A percentile compares a stretch with the other conserved stretches of the same genome.
These are phyloP conservation scores for Trinectes maculatus DNA, from an alignment of 2,113 vertebrate species.

Conservation along the genomic window DNA sequence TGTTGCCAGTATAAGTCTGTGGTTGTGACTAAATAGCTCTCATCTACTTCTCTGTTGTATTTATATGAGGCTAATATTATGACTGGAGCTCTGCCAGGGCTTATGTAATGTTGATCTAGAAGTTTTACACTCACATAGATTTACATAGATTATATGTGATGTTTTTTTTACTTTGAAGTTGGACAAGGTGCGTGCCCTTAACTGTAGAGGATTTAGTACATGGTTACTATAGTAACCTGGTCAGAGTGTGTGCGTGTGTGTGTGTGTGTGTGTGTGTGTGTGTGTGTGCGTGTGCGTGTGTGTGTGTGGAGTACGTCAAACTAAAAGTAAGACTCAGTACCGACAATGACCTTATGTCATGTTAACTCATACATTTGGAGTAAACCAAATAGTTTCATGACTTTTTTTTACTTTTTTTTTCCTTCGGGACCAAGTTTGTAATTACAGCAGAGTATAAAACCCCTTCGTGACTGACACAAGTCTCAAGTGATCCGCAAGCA, in stretches of 20 bases:
- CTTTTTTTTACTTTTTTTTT: not conserved
- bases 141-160: not conserved
- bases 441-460: slow-evolving; percentile 26
- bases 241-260: no score
- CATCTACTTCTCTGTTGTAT: no score
- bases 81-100: no score
- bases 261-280: not conserved
- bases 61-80: no score
- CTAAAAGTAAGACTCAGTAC: not conserved
- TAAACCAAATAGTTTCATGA: slow-evolving; percentile 6
- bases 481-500: slow-evolving; percentile 51
- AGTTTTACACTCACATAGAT: not conserved
- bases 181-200: not conserved
- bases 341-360: not conserved
- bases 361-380: not conserved
- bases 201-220: not conserved
- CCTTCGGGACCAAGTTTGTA: slow-evolving; percentile 30
- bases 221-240: not conserved
- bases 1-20: no score
- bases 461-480: slow-evolving; percentile 1
- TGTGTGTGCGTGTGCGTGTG: not conserved
- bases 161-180: not conserved
- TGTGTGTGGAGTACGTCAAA: not conserved
- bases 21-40: no score
- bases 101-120: not conserved